Evolutionary conservation across 23 tunicate genomes (phyloP).

Genomic region (Halocynthia roretzi): DNA sequence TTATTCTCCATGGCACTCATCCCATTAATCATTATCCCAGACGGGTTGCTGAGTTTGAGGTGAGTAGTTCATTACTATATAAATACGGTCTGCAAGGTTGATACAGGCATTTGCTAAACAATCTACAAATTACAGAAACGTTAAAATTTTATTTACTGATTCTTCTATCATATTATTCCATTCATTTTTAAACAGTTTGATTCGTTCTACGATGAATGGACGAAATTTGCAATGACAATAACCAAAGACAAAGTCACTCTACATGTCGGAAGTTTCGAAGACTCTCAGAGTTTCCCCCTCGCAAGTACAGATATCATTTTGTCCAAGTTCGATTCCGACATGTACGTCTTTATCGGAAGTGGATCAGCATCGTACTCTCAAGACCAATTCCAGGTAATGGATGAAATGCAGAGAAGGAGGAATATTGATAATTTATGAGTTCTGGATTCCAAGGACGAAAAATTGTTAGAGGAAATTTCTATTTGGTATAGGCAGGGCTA

Average conservation of each 20-base stretch:
- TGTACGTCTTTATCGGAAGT: background rate
- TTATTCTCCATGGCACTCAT: background rate
- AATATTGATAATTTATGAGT: no score
- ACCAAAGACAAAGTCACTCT: background rate
- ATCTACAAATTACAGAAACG: no score
- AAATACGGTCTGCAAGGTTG: no score
- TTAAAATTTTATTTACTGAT: no score
- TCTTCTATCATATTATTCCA: no score
- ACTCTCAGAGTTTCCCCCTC: background rate
- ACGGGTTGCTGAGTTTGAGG: background rate
- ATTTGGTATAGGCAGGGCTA: no score
- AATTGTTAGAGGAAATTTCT: no score
- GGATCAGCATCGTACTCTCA: background rate
- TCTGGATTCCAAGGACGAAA: no score
- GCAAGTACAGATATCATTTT: background rate
- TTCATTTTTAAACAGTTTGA: background rate
- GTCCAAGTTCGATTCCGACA: background rate
- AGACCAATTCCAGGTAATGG: no score
- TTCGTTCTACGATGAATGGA: background rate
- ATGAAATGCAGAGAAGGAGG: no score
- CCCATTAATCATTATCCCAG: background rate
- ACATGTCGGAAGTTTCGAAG: background rate
- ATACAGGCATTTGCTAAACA: no score
- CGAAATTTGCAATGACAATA: background rate
- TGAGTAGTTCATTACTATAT: background rate